Evolutionary conservation across 2,797 vertebrate species (phyloP).

Genomic region (Galaxias olidus): DNA sequence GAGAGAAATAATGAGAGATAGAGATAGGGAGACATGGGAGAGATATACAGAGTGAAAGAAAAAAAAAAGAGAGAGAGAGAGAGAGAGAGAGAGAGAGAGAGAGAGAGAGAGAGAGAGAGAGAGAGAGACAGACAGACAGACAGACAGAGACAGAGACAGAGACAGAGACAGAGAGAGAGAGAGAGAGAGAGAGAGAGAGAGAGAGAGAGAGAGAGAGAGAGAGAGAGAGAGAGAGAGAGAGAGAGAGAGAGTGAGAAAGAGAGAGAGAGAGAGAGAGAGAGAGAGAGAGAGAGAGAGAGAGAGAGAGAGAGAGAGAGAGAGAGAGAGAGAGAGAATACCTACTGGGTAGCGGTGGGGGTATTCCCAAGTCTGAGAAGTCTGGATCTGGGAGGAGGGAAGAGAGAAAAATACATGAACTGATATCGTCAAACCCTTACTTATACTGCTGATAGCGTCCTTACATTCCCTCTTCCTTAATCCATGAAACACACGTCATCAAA

Average conservation of each 20-base stretch:
- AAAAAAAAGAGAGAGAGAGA: not conserved
- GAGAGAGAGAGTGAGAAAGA: not conserved
- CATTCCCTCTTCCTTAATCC: not conserved
- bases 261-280: conserved; percentile 14
- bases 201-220: not conserved
- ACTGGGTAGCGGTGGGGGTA: conserved; percentile 96
- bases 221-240: not conserved
- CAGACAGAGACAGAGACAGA: not conserved
- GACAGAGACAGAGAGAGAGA: not conserved
- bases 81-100: not conserved
- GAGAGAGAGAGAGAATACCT: conserved; percentile 73
- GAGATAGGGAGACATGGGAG: not conserved
- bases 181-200: not conserved
- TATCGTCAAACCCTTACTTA: not conserved
- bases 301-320: conserved; percentile 15
- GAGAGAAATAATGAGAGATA: conserved; percentile 4
- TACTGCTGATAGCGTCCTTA: conserved; percentile 8
- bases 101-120: not conserved
- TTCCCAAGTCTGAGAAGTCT: conserved; percentile 96
- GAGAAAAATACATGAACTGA: conserved; percentile 5
- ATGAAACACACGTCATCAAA: too few relatives aligned
- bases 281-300: conserved; percentile 5
- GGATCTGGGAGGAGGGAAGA: conserved; percentile 88
- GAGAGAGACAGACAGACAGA: not conserved
- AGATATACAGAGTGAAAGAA: too few relatives aligned